Conservation (phyloP, 1,140 invertebrate species). For the Atta cephalotes region DNA sequence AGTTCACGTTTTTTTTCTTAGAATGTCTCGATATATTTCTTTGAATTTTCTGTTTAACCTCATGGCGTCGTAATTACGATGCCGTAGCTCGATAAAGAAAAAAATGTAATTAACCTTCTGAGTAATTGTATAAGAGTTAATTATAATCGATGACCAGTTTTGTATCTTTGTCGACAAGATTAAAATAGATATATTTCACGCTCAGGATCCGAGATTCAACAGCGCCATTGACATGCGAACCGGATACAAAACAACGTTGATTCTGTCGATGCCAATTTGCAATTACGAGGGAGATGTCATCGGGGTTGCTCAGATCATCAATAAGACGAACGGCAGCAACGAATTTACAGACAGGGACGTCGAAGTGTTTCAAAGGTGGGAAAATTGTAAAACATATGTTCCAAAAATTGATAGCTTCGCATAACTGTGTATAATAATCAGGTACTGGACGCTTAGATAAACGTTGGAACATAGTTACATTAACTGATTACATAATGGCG, state of each 20-base stretch:
- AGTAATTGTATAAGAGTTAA: slow-evolving; percentile 9
- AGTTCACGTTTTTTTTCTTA: neutral
- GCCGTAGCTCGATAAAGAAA: neutral
- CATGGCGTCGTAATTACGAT: neutral
- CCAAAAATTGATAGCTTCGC: neutral
- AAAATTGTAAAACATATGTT: neutral
- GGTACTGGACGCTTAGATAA: neutral
- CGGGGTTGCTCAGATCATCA: slow-evolving; percentile 98
- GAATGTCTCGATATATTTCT: neutral
- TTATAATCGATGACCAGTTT: slow-evolving; percentile 6
- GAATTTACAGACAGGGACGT: slow-evolving; percentile 96
- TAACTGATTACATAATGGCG: slow-evolving; percentile 50
- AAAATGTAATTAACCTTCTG: neutral
- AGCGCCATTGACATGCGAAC: slow-evolving; percentile 96
- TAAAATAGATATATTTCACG: slow-evolving; percentile 14
- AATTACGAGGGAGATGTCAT: slow-evolving; percentile 98
- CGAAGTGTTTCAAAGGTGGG: slow-evolving; percentile 91
- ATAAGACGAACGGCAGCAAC: slow-evolving; percentile 95
- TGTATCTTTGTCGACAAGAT: neutral
- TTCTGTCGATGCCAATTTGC: slow-evolving; percentile 98
- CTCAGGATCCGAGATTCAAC: slow-evolving; percentile 94
- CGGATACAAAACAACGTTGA: slow-evolving; percentile 96
- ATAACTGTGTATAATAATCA: neutral
- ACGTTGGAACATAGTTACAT: neutral
- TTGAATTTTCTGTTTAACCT: slow-evolving; percentile 25